Conservation (phyloP, 2,888 invertebrate genomes). For the Trypoxylon attenuatum region DNA sequence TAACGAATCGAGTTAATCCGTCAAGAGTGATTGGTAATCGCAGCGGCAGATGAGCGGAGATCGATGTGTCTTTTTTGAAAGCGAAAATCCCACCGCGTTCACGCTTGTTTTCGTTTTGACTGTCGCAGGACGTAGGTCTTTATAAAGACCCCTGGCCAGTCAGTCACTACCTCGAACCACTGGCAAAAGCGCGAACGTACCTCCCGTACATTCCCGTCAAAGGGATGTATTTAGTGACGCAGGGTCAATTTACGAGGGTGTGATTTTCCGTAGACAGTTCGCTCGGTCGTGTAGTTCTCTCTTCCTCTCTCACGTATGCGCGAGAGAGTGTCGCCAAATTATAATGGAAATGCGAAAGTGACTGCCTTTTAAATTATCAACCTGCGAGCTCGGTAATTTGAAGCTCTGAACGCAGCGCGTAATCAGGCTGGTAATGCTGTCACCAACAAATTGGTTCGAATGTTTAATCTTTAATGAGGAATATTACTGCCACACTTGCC, state of each 20-base stretch:
- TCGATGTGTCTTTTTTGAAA: constrained; percentile 34
- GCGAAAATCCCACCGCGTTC: background rate
- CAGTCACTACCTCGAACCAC: too few species aligned
- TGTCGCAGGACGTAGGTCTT: background rate
- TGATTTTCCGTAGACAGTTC: constrained; percentile 61
- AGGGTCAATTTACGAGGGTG: constrained; percentile 71
- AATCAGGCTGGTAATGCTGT: background rate
- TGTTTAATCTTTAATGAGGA: background rate
- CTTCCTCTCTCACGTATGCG: too few species aligned
- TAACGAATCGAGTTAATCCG: constrained; percentile 32
- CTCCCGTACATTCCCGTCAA: constrained; percentile 53
- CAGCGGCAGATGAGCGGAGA: constrained; percentile 34
- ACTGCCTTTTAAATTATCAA: background rate
- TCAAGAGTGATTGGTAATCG: constrained; percentile 33
- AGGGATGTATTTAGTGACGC: constrained; percentile 68
- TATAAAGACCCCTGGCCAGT: too few species aligned
- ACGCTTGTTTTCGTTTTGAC: background rate
- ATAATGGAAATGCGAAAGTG: constrained; percentile 18
- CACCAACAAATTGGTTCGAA: background rate
- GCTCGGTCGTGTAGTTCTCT: constrained; percentile 33
- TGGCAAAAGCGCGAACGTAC: too few species aligned
- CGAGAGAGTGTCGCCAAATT: background rate
- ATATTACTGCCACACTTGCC: too few species aligned
- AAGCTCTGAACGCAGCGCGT: background rate
- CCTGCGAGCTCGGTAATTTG: background rate